Conservation (phyloP, 1,140 invertebrate genomes). For the Zaprionus capensis region DNA sequence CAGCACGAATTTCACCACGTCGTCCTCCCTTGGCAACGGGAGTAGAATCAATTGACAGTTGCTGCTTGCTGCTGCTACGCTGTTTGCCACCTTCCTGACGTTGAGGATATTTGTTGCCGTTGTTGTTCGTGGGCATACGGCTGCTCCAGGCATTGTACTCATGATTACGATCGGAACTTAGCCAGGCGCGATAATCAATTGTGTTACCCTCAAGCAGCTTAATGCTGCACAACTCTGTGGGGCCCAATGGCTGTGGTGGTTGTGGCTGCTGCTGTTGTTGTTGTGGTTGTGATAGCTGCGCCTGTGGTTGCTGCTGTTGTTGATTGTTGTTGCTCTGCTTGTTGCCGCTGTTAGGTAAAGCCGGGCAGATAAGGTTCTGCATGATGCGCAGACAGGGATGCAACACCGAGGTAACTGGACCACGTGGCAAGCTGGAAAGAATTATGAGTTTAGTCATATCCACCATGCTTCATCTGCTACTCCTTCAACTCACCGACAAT, state of each 20-base stretch:
- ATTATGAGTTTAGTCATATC: constrained; percentile 79
- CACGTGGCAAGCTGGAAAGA: constrained; percentile 85
- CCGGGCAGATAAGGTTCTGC: constrained; percentile 90
- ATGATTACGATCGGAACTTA: constrained; percentile 89
- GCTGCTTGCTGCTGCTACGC: constrained; percentile 32
- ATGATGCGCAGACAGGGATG: constrained; percentile 93
- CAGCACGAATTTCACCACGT: constrained; percentile 83
- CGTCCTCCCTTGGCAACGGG: constrained; percentile 38
- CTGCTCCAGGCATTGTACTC: constrained; percentile 89
- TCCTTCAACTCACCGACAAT: constrained; percentile 85
- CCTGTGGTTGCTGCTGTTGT: constrained; percentile 79
- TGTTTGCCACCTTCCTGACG: constrained; percentile 15
- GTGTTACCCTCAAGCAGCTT: constrained; percentile 87
- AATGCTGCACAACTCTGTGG: constrained; percentile 84
- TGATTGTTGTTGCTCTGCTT: constrained; percentile 84
- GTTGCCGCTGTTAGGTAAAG: constrained; percentile 86
- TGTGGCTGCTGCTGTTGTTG: constrained; percentile 85
- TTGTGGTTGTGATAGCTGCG: constrained; percentile 83
- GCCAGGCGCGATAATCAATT: constrained; percentile 91
- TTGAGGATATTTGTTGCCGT: constrained; percentile 20
- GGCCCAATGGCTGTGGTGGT: constrained; percentile 84
- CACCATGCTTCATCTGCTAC: background rate
- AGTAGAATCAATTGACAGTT: background rate
- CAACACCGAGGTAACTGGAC: constrained; percentile 75
- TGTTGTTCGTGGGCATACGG: constrained; percentile 63